These are phyloP conservation scores for Anseranas semipalmata DNA, from an alignment of 2,113 vertebrate species.

Conservation along the genomic window DNA sequence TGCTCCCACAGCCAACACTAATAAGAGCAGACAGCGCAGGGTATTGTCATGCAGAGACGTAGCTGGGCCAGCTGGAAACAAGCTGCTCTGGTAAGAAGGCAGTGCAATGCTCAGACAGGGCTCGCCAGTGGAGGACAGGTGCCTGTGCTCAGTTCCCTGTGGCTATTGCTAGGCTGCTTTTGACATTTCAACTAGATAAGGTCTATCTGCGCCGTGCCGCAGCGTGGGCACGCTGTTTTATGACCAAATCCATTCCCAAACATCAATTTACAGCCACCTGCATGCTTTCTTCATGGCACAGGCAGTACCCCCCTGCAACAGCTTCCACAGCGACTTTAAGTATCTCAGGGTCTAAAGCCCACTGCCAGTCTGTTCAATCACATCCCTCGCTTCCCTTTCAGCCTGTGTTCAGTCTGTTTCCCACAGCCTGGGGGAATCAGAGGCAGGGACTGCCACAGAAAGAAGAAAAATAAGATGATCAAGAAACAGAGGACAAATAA, in stretches of 20 bases:
- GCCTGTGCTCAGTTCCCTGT: neutral
- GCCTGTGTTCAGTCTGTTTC: neutral
- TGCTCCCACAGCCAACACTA: neutral
- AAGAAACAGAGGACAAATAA: neutral
- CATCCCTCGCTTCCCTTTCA: neutral
- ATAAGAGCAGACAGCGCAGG: neutral
- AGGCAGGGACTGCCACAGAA: neutral
- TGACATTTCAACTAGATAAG: neutral
- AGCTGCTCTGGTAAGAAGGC: neutral
- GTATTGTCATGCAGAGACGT: neutral
- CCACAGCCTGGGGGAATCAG: neutral
- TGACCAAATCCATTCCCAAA: neutral
- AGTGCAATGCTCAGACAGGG: neutral
- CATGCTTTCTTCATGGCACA: neutral
- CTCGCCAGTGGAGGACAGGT: neutral
- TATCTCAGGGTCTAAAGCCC: neutral
- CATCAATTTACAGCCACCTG: neutral
- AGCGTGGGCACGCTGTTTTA: rapidly evolving
- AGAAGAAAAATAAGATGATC: neutral
- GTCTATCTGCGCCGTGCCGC: neutral
- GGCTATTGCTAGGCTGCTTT: neutral
- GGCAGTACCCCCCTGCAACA: neutral
- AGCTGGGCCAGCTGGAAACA: neutral
- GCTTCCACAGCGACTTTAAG: neutral
- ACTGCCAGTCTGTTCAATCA: neutral